Conservation (phyloP, 2,888 invertebrate genomes). For the Byasa hedistus region DNA sequence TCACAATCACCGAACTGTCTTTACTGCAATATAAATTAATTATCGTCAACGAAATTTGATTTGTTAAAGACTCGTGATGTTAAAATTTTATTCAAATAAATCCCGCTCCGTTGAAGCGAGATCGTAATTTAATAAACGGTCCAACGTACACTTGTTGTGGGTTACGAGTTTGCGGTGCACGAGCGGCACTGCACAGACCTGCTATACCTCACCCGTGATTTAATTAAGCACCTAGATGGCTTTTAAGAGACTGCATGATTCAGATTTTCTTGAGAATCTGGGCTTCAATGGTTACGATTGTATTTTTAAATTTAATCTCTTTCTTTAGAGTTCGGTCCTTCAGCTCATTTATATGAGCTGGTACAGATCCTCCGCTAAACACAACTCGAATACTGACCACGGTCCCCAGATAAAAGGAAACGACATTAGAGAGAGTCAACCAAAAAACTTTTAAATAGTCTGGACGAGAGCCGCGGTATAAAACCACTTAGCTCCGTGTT, state of each 20-base stretch:
- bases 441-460: too few relatives aligned
- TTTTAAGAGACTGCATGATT: conserved; percentile 36
- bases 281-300: background rate
- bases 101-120: conserved; percentile 17
- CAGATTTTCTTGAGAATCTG: conserved; percentile 35
- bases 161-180: conserved; percentile 38
- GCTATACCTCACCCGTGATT: conserved; percentile 46
- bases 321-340: too few relatives aligned
- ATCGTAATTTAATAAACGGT: conserved; percentile 27
- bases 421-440: too few relatives aligned
- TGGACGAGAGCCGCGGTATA: too few relatives aligned
- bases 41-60: conserved; percentile 9
- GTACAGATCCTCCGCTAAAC: too few relatives aligned
- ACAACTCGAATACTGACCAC: too few relatives aligned
- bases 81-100: conserved; percentile 14
- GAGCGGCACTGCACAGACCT: conserved; percentile 38
- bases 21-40: too few relatives aligned
- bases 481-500: too few relatives aligned
- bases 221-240: conserved; percentile 44
- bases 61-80: conserved; percentile 6
- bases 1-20: too few relatives aligned
- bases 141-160: conserved; percentile 30
- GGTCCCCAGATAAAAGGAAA: too few relatives aligned
- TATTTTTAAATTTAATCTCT: too few relatives aligned
- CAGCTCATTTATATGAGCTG: too few relatives aligned